These are phyloP conservation scores for Willisornis vidua DNA, from an alignment of 2,113 vertebrate genomes.

Conservation along the genomic window DNA sequence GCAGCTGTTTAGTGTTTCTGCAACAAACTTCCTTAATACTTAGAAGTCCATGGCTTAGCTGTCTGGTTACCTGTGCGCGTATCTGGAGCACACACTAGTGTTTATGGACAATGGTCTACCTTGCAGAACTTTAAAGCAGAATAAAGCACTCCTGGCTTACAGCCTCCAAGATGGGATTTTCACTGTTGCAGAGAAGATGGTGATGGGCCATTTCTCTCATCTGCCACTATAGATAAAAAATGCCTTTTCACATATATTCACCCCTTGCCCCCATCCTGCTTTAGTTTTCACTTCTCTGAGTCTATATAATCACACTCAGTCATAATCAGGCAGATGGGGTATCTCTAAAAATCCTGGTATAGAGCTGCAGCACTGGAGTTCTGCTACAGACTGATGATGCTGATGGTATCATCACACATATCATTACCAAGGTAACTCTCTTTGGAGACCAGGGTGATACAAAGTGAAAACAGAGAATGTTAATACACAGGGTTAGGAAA, in stretches of 20 bases:
- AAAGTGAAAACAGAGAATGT: neutral
- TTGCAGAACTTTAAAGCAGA: neutral
- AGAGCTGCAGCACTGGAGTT: neutral
- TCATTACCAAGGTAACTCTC: neutral
- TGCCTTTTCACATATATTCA: neutral
- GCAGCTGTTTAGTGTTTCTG: too few species aligned
- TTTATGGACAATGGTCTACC: neutral
- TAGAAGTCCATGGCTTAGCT: too few species aligned
- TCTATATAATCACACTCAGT: neutral
- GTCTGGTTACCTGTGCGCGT: too few species aligned
- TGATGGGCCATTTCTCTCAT: neutral
- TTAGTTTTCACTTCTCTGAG: neutral
- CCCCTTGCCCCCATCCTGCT: neutral
- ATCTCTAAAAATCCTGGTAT: neutral
- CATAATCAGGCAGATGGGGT: neutral
- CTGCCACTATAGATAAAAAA: neutral
- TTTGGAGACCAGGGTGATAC: neutral
- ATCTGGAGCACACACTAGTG: too few species aligned
- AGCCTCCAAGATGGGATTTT: neutral
- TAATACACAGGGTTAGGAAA: neutral
- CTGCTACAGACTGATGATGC: neutral
- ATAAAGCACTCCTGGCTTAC: neutral
- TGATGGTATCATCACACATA: neutral
- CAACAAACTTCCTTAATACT: too few species aligned
- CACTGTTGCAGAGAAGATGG: neutral